These are phyloP conservation scores for Raja brachyura DNA, from an alignment of 2,113 vertebrate species.

Conservation along the genomic window DNA sequence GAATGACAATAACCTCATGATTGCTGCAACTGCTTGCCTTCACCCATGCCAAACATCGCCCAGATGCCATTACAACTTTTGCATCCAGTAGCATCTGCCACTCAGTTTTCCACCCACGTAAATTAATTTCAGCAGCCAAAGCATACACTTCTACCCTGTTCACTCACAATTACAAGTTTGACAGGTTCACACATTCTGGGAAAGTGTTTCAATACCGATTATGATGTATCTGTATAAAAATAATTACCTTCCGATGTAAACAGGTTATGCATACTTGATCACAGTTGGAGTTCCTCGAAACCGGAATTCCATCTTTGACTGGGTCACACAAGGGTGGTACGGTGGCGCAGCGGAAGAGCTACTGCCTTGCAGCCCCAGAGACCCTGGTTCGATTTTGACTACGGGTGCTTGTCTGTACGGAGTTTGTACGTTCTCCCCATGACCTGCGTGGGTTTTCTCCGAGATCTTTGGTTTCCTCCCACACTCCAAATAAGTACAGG, in stretches of 20 bases:
- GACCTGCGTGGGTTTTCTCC: no score
- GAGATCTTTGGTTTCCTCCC: no score
- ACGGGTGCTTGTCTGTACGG: no score
- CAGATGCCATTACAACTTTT: neutral
- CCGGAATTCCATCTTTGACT: neutral
- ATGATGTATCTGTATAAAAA: slow-evolving; percentile 1
- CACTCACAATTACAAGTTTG: slow-evolving; percentile 21
- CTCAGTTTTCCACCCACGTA: neutral
- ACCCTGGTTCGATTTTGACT: no score
- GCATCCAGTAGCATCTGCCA: neutral
- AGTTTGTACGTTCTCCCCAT: no score
- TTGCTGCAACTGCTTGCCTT: neutral
- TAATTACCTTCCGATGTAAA: slow-evolving; percentile 13
- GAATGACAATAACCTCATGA: slow-evolving; percentile 15
- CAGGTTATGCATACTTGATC: neutral
- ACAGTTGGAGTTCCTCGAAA: neutral
- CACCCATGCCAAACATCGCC: neutral
- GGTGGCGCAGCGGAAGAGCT: no score
- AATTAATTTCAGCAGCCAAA: slow-evolving; percentile 28
- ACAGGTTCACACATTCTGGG: slow-evolving; percentile 6
- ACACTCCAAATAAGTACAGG: no score
- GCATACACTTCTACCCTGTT: neutral
- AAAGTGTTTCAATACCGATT: neutral
- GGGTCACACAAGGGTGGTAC: neutral
- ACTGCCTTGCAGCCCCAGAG: no score